These are phyloP conservation scores for Conops quadrifasciatus DNA, from an alignment of 2,888 invertebrate genomes.

Conservation along the genomic window DNA sequence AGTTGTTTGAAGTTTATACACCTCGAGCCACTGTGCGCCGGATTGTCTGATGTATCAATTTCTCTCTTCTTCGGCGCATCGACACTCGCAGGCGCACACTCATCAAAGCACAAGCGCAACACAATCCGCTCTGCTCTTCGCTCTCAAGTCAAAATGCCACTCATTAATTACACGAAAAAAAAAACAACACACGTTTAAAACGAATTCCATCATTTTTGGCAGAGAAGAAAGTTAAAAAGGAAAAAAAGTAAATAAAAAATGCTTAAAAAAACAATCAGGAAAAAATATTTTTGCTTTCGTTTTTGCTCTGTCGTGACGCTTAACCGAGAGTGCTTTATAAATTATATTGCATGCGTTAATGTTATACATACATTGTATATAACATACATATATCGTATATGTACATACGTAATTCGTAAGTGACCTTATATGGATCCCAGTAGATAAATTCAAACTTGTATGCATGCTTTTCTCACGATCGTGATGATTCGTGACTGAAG, in stretches of 20 bases:
- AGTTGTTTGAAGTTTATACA: no score
- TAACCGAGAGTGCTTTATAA: background rate
- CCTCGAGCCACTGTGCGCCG: no score
- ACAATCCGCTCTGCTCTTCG: background rate
- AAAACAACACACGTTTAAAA: slow-evolving; percentile 1
- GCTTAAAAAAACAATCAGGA: background rate
- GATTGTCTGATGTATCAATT: background rate
- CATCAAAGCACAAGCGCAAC: slow-evolving; percentile 1
- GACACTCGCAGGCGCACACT: background rate
- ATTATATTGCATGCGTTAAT: background rate
- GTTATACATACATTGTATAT: background rate
- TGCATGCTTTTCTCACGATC: no score
- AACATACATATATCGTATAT: no score
- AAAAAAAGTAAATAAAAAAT: background rate
- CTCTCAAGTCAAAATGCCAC: background rate
- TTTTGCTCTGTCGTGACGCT: background rate
- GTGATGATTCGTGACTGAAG: no score
- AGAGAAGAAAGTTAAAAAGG: background rate
- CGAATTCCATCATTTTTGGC: slow-evolving; percentile 20
- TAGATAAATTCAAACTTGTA: no score
- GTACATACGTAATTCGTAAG: no score
- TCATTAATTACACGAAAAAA: slow-evolving; percentile 3
- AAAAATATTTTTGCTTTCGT: slow-evolving; percentile 14
- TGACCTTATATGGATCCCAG: no score
- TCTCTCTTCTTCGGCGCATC: background rate